Evolutionary conservation across 2,113 vertebrate species (phyloP), one percentile per base, ranked within the genome.

Genomic region (Lonchura striata): DNA sequence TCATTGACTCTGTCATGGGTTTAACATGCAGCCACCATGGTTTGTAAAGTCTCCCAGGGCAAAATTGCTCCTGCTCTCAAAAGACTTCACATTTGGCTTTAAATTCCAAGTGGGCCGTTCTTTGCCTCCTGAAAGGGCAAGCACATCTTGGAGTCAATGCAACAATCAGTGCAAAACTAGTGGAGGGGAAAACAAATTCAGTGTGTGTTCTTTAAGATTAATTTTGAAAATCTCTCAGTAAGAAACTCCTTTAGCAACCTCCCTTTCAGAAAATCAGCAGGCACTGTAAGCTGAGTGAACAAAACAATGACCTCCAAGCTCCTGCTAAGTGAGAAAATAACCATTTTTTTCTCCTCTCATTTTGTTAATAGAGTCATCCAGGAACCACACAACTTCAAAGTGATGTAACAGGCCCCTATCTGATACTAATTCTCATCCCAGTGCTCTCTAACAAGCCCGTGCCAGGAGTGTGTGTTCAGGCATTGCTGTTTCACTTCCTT

Each of bases 311-410:
- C 42, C 46, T 88, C 68, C 10, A 22, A 83, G 69, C 37, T 89
- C 56, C 60, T 49, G 57, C 30, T 66, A 64, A 81, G 61, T 60
- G 81, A 71, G 52, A 47, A 25, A 56, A 61, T 5, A 41, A 60
- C 35, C 30, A 69, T 80, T 68, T 59, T 72, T 10, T 6, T 0
- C 11, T 7, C 42, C 63, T 46, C 39, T n/a, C 25, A 68, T 83
- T 95, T 92, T 46, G 50, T 33, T 91, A 86, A 93, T 5, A 47
- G 68, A 93, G 64, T 82, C 90, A 84, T 84, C 79, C 57, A 82
- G 69, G 72, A 74, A 72, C 68, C 56, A 52, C 70, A 23, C 2
- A 54, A 85, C 52, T 66, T 82, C 56, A 66, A 87, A 77, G 80
- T 33, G 60, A 59, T 46, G 52, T 3, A 75, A 72, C 64, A 76